Evolutionary conservation across 2,888 invertebrate species (phyloP).

Genomic region (Pachliopta kotzebuea): DNA sequence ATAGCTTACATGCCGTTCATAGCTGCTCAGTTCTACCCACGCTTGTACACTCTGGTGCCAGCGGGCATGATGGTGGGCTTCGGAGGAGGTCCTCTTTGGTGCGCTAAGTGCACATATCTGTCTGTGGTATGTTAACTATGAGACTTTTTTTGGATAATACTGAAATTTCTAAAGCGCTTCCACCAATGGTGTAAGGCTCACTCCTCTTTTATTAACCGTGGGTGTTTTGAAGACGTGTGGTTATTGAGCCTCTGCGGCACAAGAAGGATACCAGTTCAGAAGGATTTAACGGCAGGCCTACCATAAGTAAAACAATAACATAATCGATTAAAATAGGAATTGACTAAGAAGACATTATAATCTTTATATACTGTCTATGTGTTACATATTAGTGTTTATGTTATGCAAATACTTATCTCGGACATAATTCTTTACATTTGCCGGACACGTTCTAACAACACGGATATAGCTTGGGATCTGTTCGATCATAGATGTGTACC

Average conservation of each 20-base stretch:
- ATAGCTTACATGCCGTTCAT: slow-evolving; percentile 96
- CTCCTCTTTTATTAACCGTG: too few relatives aligned
- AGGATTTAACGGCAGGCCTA: too few relatives aligned
- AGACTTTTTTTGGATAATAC: neutral
- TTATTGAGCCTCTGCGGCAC: too few relatives aligned
- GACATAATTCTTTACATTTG: neutral
- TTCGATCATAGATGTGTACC: neutral
- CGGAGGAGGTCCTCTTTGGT: slow-evolving; percentile 96
- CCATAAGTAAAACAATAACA: too few relatives aligned
- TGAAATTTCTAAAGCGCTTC: too few relatives aligned
- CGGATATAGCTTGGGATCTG: slow-evolving; percentile 8
- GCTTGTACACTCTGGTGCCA: slow-evolving; percentile 90
- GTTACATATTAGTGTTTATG: too few relatives aligned
- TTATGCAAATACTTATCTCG: neutral
- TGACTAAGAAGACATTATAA: too few relatives aligned
- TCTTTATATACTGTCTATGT: too few relatives aligned
- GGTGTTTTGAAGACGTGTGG: too few relatives aligned
- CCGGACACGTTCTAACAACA: slow-evolving; percentile 9
- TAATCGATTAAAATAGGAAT: too few relatives aligned
- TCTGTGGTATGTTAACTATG: slow-evolving; percentile 83
- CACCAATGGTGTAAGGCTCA: too few relatives aligned
- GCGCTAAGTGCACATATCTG: slow-evolving; percentile 96
- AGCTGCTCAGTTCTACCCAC: slow-evolving; percentile 93
- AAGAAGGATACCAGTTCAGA: too few relatives aligned
- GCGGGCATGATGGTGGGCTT: slow-evolving; percentile 91